Evolutionary conservation across 1,140 invertebrate genomes (phyloP), one percentile per base, ranked within the genome.

Genomic region (Popillia japonica): DNA sequence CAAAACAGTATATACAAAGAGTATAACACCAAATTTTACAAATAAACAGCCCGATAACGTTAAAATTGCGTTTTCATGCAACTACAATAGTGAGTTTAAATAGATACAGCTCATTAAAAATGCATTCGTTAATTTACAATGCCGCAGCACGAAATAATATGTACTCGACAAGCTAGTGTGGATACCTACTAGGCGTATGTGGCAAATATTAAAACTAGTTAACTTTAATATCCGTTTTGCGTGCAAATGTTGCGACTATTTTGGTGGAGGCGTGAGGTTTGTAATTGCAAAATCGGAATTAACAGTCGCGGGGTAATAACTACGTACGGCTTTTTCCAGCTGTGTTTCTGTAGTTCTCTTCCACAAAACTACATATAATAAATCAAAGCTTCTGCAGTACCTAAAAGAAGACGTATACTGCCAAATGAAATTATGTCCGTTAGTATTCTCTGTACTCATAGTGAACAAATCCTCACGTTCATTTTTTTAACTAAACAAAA

Each of bases 141-240:
- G n/a, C 48, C 17, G 0, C 48, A 11, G 22, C 22, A 20, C 20
- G 9, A 34, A 27, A 68, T 8, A 68, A 23, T 34, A 34, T 10
- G 27, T 20, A 68, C 59, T 10, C 59, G 59, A 17, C 2, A 8
- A 34, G 48, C 14, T 55, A 17, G n/a, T 44, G 48, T 17, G 48
- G 17, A 55, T n/a, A n/a, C 11, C 22, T 23, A 23, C 22, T 7
- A 14, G 6, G 27, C 27, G 7, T 68, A 68, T 22, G 27, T 34
- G 22, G 61, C 20, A 68, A 68, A 68, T 22, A 68, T 68, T 68
- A 68, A 68, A 68, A 68, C 22, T 68, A 68, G 22, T 68, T 68
- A 68, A 68, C 61, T 68, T 68, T 68, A 68, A 68, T 68, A 27
- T 34, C 27, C 61, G 22, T 68, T 68, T 68, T 34, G 61, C 61